phyloP scores from a whole-genome alignment of 2,113 vertebrate genomes.

The Rhea americana region DNA sequence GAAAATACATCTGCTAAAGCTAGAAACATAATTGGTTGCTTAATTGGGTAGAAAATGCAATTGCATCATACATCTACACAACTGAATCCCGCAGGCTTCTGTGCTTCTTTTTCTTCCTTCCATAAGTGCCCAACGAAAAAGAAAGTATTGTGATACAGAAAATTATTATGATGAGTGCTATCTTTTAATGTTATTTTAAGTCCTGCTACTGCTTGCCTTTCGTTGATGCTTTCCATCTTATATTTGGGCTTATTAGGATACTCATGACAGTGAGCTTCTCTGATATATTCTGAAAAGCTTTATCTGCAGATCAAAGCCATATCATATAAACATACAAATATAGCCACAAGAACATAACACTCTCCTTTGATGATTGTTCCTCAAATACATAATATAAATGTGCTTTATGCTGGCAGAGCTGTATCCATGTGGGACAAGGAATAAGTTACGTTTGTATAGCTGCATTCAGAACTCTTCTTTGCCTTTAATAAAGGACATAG shows the following conservation, averaged over 20 bases:
- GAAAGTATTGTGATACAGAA: not conserved
- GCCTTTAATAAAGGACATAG: not conserved
- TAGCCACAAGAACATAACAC: not conserved
- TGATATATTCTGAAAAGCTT: not conserved
- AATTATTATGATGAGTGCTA: not conserved
- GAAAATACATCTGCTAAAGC: not conserved
- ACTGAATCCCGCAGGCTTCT: not conserved
- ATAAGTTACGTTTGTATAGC: not conserved
- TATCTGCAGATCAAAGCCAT: not conserved
- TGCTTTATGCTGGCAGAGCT: not conserved
- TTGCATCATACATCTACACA: not conserved
- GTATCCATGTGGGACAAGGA: not conserved
- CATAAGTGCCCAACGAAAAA: not conserved
- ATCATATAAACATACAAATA: not conserved
- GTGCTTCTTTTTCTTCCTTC: not conserved
- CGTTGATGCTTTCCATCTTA: not conserved
- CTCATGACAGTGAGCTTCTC: not conserved
- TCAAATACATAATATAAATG: not conserved
- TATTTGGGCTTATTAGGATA: not conserved
- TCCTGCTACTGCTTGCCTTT: not conserved
- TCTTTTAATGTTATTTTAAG: not conserved
- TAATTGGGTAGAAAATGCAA: slow-evolving; percentile 41
- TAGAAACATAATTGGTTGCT: not conserved
- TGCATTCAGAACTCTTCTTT: not conserved
- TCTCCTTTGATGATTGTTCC: not conserved